Evolutionary conservation across 23 tunicate genomes (phyloP), one percentile per base, ranked within the genome.

Genomic region (Diplosoma virens): DNA sequence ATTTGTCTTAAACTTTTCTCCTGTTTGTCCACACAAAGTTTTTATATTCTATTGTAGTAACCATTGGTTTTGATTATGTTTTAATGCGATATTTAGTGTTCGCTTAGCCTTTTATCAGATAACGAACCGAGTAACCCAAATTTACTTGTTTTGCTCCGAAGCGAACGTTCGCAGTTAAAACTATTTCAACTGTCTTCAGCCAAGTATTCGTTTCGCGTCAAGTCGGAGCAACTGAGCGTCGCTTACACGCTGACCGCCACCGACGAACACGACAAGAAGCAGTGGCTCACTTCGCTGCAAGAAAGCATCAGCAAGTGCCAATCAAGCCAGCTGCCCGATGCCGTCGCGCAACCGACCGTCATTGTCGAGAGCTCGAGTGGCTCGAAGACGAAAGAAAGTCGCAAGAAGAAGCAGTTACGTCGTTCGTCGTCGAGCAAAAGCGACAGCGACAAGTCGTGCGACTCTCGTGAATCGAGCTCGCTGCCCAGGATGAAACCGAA

Each of bases 191-290:
- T 56, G 28, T 68, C 16, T 68, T 27, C 52, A 67, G 96, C 70
- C 23, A 90, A 90, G 61, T 84, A 90, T 58, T 60, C 97, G 11
- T 84, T 90, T 73, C 86, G 90, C 14, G 86, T 84, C 23, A 84
- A 78, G 16, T 83, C 85, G 9, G 90, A 84, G 28, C 86, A 79
- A 30, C 28, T 73, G 27, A 84, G 79, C 64, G 30, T 79, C 23
- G 33, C 77, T 25, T 90, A 90, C 82, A 90, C 97, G 0, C 58
- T 90, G 25, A 56, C 67, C 22, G 89, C 90, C 30, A 50, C 90
- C 23, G 90, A 90, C 32, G 90, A 90, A 63, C 90, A 90, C 79
- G 97, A 90, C 73, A 72, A 76, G 0, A 90, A 90, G 58, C 97
- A 84, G 47, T 90, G 97, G 97, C 31, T 90, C 56, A 90, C 79